Evolutionary conservation across 2,113 vertebrate species (phyloP).

Genomic region (Vulpes vulpes): DNA sequence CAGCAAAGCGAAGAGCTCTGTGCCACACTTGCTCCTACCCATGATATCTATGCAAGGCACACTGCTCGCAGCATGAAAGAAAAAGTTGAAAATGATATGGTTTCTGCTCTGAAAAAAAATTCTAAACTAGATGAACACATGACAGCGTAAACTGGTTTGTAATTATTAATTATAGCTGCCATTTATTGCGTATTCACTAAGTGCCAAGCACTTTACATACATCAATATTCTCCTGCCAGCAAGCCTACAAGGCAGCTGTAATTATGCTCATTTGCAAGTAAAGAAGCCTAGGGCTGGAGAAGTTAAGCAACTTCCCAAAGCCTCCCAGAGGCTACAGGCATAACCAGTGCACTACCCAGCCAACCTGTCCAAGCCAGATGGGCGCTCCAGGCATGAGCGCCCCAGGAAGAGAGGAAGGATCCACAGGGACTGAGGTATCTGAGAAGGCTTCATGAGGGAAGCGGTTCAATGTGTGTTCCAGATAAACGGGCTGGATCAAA

Average conservation of each 20-base stretch:
- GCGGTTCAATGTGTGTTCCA: background rate
- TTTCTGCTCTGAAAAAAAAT: conserved; percentile 22
- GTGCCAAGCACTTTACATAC: background rate
- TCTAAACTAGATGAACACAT: background rate
- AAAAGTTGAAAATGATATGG: background rate
- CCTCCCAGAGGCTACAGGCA: background rate
- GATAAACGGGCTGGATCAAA: background rate
- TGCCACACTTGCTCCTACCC: background rate
- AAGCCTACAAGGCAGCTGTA: background rate
- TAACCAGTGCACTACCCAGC: background rate
- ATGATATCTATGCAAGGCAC: background rate
- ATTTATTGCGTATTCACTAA: background rate
- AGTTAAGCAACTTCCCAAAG: background rate
- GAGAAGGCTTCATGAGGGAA: background rate
- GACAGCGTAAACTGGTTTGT: background rate
- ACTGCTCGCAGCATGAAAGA: background rate
- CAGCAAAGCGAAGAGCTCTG: background rate
- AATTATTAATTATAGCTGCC: background rate
- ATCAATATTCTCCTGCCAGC: background rate
- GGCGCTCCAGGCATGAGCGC: background rate
- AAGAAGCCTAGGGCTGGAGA: background rate
- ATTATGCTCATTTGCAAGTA: background rate
- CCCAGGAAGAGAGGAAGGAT: background rate
- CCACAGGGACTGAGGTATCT: background rate
- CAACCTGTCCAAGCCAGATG: background rate